phyloP scores from a whole-genome alignment of 2,888 invertebrate genomes.

The Dolichopus griseipennis region DNA sequence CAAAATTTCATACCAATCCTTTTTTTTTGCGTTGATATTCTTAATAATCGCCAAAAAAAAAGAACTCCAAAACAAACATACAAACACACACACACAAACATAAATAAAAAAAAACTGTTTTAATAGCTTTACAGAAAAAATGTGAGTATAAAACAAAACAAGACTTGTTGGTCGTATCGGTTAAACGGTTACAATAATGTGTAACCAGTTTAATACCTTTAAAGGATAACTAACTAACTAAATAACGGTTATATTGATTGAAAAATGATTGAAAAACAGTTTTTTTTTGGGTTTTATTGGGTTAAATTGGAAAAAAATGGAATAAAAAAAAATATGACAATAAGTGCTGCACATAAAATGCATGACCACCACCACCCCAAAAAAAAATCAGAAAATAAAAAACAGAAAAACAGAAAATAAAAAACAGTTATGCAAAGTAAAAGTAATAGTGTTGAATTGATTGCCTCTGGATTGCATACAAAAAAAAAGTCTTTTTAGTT shows the following conservation, averaged over 20 bases:
- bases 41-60: background rate
- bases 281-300: too few relatives aligned
- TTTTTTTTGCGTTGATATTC: background rate
- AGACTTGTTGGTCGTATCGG: background rate
- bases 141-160: too few relatives aligned
- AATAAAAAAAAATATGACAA: background rate
- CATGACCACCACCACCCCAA: constrained; percentile 6
- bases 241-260: background rate
- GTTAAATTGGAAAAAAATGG: background rate
- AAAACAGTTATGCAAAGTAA: too few relatives aligned
- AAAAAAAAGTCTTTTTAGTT: background rate
- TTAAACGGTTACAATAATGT: background rate
- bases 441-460: background rate
- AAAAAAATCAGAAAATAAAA: too few relatives aligned
- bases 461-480: background rate
- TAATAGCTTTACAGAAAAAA: background rate
- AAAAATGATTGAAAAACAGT: background rate
- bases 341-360: background rate
- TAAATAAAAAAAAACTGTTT: background rate
- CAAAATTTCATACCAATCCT: background rate
- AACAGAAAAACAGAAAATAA: too few relatives aligned
- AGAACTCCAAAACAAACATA: too few relatives aligned
- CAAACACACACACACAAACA: background rate
- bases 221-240: constrained; percentile 2
- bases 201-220: background rate